These are phyloP conservation scores for Crossocerus cetratus DNA, from an alignment of 2,888 invertebrate genomes.

Conservation along the genomic window DNA sequence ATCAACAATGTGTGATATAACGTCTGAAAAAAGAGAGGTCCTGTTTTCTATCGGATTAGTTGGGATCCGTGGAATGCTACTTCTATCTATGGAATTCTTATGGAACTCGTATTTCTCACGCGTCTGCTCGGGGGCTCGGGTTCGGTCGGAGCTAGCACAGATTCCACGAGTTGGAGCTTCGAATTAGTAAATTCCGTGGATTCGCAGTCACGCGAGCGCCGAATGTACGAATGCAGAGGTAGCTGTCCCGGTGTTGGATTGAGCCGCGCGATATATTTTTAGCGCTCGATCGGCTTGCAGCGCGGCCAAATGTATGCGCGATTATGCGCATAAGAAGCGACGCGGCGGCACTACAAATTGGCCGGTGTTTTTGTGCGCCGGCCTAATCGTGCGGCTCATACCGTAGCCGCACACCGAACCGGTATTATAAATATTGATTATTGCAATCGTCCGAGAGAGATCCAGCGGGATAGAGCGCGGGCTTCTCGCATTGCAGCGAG, in stretches of 20 bases:
- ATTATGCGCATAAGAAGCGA: constrained; percentile 31
- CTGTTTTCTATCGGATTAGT: no score
- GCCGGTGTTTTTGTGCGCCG: constrained; percentile 4
- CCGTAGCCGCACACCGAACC: constrained; percentile 27
- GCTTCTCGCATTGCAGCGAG: background rate
- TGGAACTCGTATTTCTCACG: no score
- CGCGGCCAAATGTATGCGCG: constrained; percentile 11
- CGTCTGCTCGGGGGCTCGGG: background rate
- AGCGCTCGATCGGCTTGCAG: constrained; percentile 1
- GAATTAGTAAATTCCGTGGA: no score
- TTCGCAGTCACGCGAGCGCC: background rate
- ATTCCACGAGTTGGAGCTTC: no score
- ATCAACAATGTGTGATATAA: no score
- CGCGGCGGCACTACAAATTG: constrained; percentile 3
- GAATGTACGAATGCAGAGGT: background rate
- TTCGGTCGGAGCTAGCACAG: no score
- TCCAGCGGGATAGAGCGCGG: background rate
- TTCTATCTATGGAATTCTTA: no score
- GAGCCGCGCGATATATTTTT: background rate
- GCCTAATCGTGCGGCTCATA: constrained; percentile 3
- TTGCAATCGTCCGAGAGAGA: constrained; percentile 15
- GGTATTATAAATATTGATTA: constrained; percentile 48
- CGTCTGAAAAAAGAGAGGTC: no score
- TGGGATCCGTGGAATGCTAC: no score
- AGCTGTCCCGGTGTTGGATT: no score